phyloP scores from a whole-genome alignment of 2,113 vertebrate genomes.

The Chaetura pelagica region DNA sequence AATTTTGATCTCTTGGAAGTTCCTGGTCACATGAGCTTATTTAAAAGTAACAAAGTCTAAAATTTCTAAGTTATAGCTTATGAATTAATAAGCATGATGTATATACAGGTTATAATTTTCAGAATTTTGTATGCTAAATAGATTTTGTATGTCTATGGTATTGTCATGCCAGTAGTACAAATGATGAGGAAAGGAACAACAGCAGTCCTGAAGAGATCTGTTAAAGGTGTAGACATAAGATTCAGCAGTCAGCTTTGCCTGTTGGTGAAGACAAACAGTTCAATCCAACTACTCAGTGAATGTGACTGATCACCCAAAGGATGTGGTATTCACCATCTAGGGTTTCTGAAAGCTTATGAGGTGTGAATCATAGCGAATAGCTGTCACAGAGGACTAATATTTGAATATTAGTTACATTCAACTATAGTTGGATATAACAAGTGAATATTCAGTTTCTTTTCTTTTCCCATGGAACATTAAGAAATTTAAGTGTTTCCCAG shows the following conservation, averaged over 20 bases:
- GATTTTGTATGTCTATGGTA: too few species aligned
- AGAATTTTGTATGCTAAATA: neutral
- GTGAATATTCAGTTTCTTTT: neutral
- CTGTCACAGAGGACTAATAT: neutral
- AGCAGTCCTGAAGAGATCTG: neutral
- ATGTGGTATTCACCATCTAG: fast-evolving
- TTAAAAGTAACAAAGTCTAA: neutral
- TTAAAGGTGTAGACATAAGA: neutral
- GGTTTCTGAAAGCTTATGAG: neutral
- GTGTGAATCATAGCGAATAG: neutral
- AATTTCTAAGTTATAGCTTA: neutral
- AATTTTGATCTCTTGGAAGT: neutral
- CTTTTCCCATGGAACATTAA: neutral
- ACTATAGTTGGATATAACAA: too few species aligned
- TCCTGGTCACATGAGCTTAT: neutral
- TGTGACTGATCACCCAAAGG: too few species aligned
- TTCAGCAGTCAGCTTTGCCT: neutral
- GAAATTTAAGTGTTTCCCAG: neutral
- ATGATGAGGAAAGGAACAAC: neutral
- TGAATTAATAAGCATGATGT: neutral
- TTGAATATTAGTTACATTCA: neutral
- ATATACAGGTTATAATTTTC: neutral
- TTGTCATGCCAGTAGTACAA: neutral
- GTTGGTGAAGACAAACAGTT: neutral
- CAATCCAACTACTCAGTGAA: neutral